Conservation (phyloP, 2,888 invertebrate genomes). For the Busseola fusca region DNA sequence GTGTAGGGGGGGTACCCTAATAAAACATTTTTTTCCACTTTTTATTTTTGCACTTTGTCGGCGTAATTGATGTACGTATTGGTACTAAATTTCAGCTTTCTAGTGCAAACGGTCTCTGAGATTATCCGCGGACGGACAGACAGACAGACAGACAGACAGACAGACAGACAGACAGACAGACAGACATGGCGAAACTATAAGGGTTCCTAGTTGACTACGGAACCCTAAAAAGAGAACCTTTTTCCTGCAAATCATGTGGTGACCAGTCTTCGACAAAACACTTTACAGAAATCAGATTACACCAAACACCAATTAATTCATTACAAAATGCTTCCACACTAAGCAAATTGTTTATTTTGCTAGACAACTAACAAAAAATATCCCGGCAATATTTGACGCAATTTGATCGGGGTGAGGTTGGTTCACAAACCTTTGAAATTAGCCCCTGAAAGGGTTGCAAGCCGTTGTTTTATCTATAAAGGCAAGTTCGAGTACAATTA, state of each 20-base stretch:
- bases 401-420: conserved; percentile 53
- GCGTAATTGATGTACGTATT: too few species aligned
- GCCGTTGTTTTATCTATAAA: conserved; percentile 62
- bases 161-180: too few species aligned
- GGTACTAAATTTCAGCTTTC: too few species aligned
- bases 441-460: conserved; percentile 50
- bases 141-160: too few species aligned
- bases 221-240: not conserved
- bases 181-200: too few species aligned
- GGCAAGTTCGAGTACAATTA: conserved; percentile 57
- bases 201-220: too few species aligned
- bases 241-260: not conserved
- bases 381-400: conserved; percentile 51
- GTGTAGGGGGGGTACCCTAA: too few species aligned
- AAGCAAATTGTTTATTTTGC: conserved; percentile 46
- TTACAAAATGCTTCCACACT: conserved; percentile 18
- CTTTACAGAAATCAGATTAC: conserved; percentile 9
- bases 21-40: too few species aligned
- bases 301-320: conserved; percentile 20
- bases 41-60: too few species aligned
- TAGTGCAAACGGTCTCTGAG: too few species aligned
- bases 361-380: conserved; percentile 52
- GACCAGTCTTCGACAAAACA: not conserved
- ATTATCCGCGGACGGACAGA: too few species aligned
- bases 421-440: conserved; percentile 58